A percentile compares a stretch with the other conserved stretches of the same genome.
Evolutionary conservation across 2,888 invertebrate genomes (phyloP).

Genomic region (Himalopsyche japonica): DNA sequence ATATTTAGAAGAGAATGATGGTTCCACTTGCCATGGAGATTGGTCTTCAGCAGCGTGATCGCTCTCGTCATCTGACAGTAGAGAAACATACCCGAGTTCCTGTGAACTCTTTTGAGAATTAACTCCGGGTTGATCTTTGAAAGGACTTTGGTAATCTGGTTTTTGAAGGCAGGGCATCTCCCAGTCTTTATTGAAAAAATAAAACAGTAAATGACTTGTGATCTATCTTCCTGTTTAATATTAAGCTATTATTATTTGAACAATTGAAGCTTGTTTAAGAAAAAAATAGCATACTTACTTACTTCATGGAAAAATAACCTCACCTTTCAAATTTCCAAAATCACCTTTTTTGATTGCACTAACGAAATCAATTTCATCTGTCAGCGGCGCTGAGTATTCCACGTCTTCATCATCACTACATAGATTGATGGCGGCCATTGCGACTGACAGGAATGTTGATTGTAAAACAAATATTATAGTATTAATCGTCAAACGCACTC

Average conservation of each 20-base stretch:
- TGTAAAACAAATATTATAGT: background rate
- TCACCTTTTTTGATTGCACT: background rate
- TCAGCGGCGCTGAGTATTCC: background rate
- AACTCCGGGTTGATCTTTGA: background rate
- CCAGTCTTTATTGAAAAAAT: too few relatives aligned
- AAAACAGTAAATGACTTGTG: too few relatives aligned
- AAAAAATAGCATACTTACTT: too few relatives aligned
- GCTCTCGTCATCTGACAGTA: constrained; percentile 3
- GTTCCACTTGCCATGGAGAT: background rate
- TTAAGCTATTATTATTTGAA: too few relatives aligned
- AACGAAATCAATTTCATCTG: background rate
- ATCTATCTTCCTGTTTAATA: too few relatives aligned
- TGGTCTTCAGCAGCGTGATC: background rate
- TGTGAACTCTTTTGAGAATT: background rate
- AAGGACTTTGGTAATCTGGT: background rate
- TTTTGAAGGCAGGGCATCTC: too few relatives aligned
- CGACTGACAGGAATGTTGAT: background rate
- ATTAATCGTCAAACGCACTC: background rate
- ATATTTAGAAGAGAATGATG: background rate
- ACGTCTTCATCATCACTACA: constrained; percentile 10
- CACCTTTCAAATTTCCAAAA: too few relatives aligned
- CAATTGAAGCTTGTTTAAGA: too few relatives aligned
- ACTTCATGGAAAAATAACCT: too few relatives aligned
- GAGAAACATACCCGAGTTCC: constrained; percentile 3
- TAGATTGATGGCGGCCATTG: constrained; percentile 20